Base-by-base conservation (phyloP, 2,797 vertebrate species). In the Melopsittacus undulatus region DNA sequence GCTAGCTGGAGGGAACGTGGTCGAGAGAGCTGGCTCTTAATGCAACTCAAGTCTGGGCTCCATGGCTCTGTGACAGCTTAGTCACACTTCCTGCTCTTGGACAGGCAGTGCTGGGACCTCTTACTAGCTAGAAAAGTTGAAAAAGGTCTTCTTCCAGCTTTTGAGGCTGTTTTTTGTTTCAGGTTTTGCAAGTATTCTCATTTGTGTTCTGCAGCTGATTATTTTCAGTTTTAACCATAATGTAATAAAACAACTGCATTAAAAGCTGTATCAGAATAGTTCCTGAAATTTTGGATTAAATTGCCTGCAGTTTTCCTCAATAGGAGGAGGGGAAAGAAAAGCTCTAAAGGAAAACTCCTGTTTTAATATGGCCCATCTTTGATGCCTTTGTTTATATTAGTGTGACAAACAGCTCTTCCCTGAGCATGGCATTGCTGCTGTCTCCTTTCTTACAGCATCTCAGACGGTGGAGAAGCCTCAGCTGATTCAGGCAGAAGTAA, bases 41-140 rank as follows among this genome's bases (percentile, higher is more conserved):
- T 4, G 5, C 26, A 1, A 1, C 38, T 64, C 49, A 26, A 1
- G 13, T 54, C 23, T 54, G 87, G 90, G 52, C 17, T 92, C 17
- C 4, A 1, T 67, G 84, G 4, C 43, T 70, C 66, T 56, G 72
- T 66, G 77, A 62, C 61, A 81, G 48, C 27, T 82, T 62, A 66
- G 38, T 69, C 83, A 74, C 90, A 57, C 80, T 75, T 56, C 43
- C 43, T 89, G 91, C 82, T 80, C 76, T 49, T 83, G 76, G 69
- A 78, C 45, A 83, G 79, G 63, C 63, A 77, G n/a, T n/a, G 3
- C 46, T 42, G 34, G 43, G 40, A 69, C 34, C 0, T 0, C 43
- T 70, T 63, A 29, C 48, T 77, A 24, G 6, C 7, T 5, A 57
- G 57, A 57, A 67, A 43, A 64, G 29, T 77, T 90, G 10, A 18